These are phyloP conservation scores for Julus scandinavius DNA, from an alignment of 2,888 invertebrate species.

Conservation along the genomic window DNA sequence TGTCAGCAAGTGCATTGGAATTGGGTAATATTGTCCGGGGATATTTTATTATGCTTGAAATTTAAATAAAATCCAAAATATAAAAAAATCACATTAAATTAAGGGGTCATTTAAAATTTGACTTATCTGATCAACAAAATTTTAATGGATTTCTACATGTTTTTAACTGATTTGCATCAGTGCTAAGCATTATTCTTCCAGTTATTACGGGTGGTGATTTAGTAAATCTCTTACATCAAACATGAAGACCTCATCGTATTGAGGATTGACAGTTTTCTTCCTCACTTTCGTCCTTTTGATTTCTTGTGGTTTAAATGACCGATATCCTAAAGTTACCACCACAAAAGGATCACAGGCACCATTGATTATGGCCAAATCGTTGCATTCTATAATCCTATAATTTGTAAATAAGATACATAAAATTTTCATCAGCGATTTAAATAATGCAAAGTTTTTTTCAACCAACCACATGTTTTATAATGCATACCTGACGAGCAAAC, in stretches of 20 bases:
- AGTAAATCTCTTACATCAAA: conserved; percentile 71
- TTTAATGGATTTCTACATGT: too few relatives aligned
- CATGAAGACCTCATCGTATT: conserved; percentile 87
- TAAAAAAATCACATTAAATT: neutral
- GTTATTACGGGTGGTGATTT: too few relatives aligned
- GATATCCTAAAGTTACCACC: conserved; percentile 77
- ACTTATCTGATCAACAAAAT: too few relatives aligned
- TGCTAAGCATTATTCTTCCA: too few relatives aligned
- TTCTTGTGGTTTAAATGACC: conserved; percentile 78
- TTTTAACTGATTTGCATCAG: too few relatives aligned
- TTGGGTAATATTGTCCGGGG: neutral
- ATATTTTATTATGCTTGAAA: too few relatives aligned
- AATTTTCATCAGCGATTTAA: neutral
- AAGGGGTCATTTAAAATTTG: too few relatives aligned
- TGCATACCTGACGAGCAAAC: conserved; percentile 68
- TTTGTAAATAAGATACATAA: neutral
- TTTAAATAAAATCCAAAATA: neutral
- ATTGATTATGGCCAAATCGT: conserved; percentile 87
- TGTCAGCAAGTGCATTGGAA: neutral
- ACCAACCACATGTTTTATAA: neutral
- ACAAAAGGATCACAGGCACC: conserved; percentile 93
- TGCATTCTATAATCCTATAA: conserved; percentile 81
- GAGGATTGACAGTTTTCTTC: conserved; percentile 90
- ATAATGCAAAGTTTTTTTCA: neutral
- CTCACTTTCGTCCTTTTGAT: conserved; percentile 84